Evolutionary conservation across 2,888 invertebrate species (phyloP), one percentile per base, ranked within the genome.

Genomic region (Tupiocoris notatus): DNA sequence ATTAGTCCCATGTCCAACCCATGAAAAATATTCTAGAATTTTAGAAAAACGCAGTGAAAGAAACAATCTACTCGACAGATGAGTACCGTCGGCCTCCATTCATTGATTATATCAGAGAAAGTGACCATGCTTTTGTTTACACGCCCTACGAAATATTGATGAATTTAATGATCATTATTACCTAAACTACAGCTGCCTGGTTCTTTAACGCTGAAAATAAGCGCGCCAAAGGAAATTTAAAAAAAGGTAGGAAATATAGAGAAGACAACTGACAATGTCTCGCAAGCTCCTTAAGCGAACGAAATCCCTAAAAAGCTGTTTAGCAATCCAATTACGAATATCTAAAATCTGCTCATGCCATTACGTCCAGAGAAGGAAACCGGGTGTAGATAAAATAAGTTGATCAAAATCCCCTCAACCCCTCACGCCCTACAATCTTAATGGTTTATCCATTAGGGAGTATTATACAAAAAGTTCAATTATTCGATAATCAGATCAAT

Each of bases 401-500:
- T 75, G 77, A 78, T 78, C 76, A 75, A 70, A 77, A 78, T 76
- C 78, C 78, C 70, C 75, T 74, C 56, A 70, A 73, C 58, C 54
- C 68, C 78, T n/a, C n/a, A n/a, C n/a, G n/a, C n/a, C n/a, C n/a
- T n/a, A n/a, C n/a, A n/a, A n/a, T n/a, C n/a, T 77, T 78, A 78
- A 78, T 78, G 78, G 78, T 77, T 78, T 78, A 78, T 78, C 78
- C 78, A 78, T 78, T 78, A 78, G 77, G 70, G 57, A 18, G 77
- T 62, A 78, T 78, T 78, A 78, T 78, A 62, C 62, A 73, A 78
- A 78, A 78, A 78, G 78, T 78, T 78, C 78, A 78, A 78, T 78
- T 78, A 78, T 78, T 74, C 74, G 78, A 78, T 78, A 77, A 78
- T 75, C 78, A 77, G 78, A 78, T 78, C 78, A 77, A 65, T 24